A percentile compares a stretch with the other conserved stretches of the same genome.
phyloP scores from a whole-genome alignment of 2,113 vertebrate species.

The Hippocampus guttulatus region DNA sequence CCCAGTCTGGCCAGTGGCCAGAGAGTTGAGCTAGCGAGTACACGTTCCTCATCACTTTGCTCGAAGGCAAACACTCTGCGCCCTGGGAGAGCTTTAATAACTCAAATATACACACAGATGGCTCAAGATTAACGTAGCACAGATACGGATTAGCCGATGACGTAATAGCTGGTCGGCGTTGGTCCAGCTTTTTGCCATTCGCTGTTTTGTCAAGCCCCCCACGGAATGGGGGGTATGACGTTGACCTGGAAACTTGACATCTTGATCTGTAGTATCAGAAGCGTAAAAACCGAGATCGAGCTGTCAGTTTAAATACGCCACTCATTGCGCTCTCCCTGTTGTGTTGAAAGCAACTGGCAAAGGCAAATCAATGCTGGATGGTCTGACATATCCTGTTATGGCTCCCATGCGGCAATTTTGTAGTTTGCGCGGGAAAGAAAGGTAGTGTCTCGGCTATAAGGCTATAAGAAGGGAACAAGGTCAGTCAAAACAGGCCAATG shows the following conservation, averaged over 20 bases:
- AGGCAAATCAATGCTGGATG: not conserved
- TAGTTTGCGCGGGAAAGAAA: not conserved
- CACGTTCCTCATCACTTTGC: conserved; percentile 3
- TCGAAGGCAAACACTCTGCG: conserved; percentile 36
- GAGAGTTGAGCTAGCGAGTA: conserved; percentile 18
- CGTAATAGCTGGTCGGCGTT: not conserved
- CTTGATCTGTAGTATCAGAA: not conserved
- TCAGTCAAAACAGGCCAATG: not conserved
- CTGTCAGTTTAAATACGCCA: not conserved
- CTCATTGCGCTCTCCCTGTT: no score
- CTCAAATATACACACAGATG: conserved; percentile 31
- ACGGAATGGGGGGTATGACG: not conserved
- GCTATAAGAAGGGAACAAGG: not conserved
- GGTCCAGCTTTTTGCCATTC: not conserved
- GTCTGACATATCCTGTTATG: no score
- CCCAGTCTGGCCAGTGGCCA: conserved; percentile 24
- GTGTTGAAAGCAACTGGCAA: not conserved
- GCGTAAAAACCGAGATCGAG: not conserved
- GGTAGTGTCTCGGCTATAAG: not conserved
- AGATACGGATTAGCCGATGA: not conserved
- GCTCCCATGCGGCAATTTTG: not conserved
- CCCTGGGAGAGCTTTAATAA: conserved; percentile 28
- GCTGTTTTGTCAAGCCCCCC: not conserved
- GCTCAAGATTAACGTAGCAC: conserved; percentile 23
- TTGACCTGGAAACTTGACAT: conserved; percentile 19